Evolutionary conservation across 1,140 invertebrate species (phyloP), one percentile per base, ranked within the genome.

Genomic region (Lepidotrigona ventralis): DNA sequence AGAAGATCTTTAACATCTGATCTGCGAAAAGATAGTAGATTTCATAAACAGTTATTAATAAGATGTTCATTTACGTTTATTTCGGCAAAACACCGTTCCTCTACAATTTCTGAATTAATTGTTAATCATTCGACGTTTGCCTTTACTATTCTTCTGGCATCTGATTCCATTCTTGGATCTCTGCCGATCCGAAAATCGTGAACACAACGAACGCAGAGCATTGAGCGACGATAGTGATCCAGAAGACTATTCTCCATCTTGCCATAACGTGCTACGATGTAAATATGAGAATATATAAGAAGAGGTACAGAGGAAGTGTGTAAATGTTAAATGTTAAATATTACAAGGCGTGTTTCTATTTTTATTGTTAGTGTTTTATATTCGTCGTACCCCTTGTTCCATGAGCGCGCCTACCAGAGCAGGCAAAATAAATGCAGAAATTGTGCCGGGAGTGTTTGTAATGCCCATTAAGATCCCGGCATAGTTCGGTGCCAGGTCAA

Each of bases 401-500:
- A 97, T 98, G 8, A 98, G 93, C 56, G 94, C 92, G 29, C 97
- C 97, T 23, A 98, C 97, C 86, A 98, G 95, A 8, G 96, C 94
- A 0, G 98, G 98, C 54, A 98, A 96, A 15, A 98, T 91, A 87
- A 98, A 98, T 8, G 98, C 98, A 6, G 98, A 97, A 56, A 99
- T 94, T 0, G 98, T 98, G 8, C 97, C 98, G 68, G 97, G 95
- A 0, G 97, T 98, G 92, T 98, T 98, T 9, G 98, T 98, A 12
- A 99, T 94, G 0, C 97, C 98, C 95, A 98, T 97, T 73, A 98
- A 92, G 64, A 97, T 97, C 87, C 96, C 97, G 60, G 98, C 97
- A 92, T 96, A 98, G 91, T 98, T 97, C 21, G 98, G 98, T 1
- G 98, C 97, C 84, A 99, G 97, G 92, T 98, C 98, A 91, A 98